phyloP scores from a whole-genome alignment of 2,797 vertebrate genomes.

The Pangasius mekongensis region DNA sequence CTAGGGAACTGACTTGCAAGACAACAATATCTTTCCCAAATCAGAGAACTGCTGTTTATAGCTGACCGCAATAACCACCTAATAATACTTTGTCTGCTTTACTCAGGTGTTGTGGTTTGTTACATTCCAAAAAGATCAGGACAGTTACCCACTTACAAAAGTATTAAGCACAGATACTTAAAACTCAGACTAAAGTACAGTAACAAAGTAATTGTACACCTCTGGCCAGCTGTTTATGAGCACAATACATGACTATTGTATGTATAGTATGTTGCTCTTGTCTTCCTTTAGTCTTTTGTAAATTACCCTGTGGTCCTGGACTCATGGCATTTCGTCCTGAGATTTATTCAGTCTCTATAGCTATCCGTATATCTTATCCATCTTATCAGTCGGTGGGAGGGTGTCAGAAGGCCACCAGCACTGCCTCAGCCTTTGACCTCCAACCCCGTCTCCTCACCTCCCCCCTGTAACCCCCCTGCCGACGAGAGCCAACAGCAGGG shows the following conservation, averaged over 20 bases:
- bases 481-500: conserved; percentile 42
- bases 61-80: not conserved
- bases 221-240: not conserved
- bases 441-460: not conserved
- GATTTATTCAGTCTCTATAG: not conserved
- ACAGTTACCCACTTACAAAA: not conserved
- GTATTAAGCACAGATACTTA: too few relatives aligned
- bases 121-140: not conserved
- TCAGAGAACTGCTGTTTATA: not conserved
- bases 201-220: not conserved
- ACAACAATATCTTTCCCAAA: not conserved
- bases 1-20: not conserved
- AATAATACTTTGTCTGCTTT: not conserved
- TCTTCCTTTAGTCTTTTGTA: not conserved
- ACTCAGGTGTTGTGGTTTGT: not conserved
- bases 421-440: conserved; percentile 42
- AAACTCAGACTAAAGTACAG: too few relatives aligned
- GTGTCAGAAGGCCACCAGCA: conserved; percentile 49
- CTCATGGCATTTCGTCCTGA: not conserved
- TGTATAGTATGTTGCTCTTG: not conserved
- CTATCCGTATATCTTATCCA: conserved; percentile 38
- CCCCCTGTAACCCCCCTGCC: not conserved
- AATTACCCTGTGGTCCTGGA: not conserved
- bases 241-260: not conserved
- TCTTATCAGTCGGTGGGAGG: conserved; percentile 34